Evolutionary conservation across 2,888 invertebrate species (phyloP), one percentile per base, ranked within the genome.

Genomic region (Nowickia ferox): DNA sequence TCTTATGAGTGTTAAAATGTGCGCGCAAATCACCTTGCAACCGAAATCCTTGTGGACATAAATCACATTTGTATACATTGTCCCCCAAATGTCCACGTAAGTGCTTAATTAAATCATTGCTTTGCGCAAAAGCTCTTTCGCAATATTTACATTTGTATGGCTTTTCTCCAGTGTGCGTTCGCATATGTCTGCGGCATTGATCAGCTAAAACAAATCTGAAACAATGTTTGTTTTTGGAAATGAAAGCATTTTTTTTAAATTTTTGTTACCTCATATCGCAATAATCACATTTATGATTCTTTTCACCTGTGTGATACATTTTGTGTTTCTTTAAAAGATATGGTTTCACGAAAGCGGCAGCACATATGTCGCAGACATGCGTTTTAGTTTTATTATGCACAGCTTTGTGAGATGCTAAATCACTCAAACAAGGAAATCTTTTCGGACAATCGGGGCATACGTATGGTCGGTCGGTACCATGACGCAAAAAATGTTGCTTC

Each of bases 301-400:
- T 89, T 68, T 95, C 93, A 0, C 95, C 95, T 0, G 95, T 94
- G 88, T 96, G 96, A 57, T 95, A 95, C 59, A 95, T 91, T 89
- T 94, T 93, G 89, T 96, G 96, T 72, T 95, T 94, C 89, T 94
- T 95, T 48, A 95, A 90, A 1, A 94, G 94, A 88, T 93, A 93
- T 1, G 93, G 92, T 87, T 94, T 94, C 0, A 94, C 94, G 88
- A 94, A 94, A 17, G 93, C 88, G 84, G 95, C 94, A 11, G 94
- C 94, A 87, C 96, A 96, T 75, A 94, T 93, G 61, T 94, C 94
- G 87, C 96, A 96, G 85, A 94, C 94, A 91, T 94, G 94, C 0
- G 95, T 95, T 85, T 95, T 90, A 15, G 93, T 93, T 19, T 94
- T 93, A 0, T 93, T 92, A 87, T 94, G 94, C 0, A 94, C 93